Conservation (phyloP, 2,888 invertebrate genomes). For the Ypsolopha sequella region DNA sequence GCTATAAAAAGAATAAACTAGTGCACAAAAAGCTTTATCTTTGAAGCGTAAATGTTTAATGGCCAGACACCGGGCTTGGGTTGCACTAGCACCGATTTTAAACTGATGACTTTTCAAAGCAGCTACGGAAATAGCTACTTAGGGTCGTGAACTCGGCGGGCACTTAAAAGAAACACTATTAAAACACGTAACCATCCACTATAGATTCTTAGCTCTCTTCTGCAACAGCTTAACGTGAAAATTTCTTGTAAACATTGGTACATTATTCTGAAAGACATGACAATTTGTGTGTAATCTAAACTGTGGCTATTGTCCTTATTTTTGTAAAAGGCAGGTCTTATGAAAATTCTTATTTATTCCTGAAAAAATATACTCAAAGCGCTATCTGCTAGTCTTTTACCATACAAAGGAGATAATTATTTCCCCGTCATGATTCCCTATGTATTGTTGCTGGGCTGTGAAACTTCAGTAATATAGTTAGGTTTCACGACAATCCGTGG, state of each 20-base stretch:
- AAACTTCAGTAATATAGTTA: conserved; percentile 10
- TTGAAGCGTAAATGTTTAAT: conserved; percentile 58
- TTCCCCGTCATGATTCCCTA: neutral
- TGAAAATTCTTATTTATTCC: neutral
- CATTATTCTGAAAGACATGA: too few species aligned
- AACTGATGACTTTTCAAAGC: conserved; percentile 58
- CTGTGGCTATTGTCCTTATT: too few species aligned
- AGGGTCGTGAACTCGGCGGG: conserved; percentile 33
- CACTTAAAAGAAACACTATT: conserved; percentile 39
- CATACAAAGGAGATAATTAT: neutral
- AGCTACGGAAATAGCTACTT: conserved; percentile 56
- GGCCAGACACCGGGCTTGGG: conserved; percentile 38
- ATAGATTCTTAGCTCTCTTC: neutral
- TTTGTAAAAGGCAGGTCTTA: too few species aligned
- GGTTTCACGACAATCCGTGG: conserved; percentile 8
- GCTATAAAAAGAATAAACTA: conserved; percentile 44
- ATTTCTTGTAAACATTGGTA: neutral
- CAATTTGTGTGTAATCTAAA: too few species aligned
- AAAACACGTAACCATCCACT: conserved; percentile 5
- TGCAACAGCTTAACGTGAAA: neutral
- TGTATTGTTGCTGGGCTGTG: conserved; percentile 1
- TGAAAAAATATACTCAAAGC: neutral
- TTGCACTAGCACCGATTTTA: conserved; percentile 52
- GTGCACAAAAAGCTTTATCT: conserved; percentile 62
- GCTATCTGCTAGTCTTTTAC: neutral